phyloP scores from a whole-genome alignment of 1,140 invertebrate species.

The Himalopsyche phryganea region DNA sequence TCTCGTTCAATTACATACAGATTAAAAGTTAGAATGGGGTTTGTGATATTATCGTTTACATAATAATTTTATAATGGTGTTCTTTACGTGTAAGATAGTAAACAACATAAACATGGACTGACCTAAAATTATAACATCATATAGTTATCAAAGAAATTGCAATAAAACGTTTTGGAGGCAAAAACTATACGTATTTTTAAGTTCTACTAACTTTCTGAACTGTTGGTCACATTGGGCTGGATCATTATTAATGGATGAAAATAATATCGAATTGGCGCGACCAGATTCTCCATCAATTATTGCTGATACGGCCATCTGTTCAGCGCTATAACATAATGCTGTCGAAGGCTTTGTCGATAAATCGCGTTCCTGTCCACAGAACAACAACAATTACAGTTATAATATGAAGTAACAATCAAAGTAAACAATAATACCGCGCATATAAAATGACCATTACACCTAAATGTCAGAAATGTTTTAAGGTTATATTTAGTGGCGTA shows the following conservation, averaged over 20 bases:
- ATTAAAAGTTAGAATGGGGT: no score
- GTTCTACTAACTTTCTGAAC: constrained; percentile 46
- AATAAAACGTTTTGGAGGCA: no score
- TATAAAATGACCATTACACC: background rate
- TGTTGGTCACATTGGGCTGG: constrained; percentile 56
- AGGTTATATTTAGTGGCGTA: constrained; percentile 24
- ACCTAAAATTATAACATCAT: no score
- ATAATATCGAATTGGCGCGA: constrained; percentile 50
- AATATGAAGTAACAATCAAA: background rate
- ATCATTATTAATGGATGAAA: constrained; percentile 57
- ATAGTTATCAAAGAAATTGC: no score
- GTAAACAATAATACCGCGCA: constrained; percentile 12
- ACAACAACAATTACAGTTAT: constrained; percentile 5
- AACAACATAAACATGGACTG: no score
- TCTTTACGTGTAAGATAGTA: no score
- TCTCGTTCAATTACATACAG: no score
- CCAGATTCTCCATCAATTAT: constrained; percentile 51
- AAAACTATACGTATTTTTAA: no score
- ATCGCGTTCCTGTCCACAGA: constrained; percentile 45
- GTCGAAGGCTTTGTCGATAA: constrained; percentile 43
- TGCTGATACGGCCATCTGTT: constrained; percentile 51
- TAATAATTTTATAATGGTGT: no score
- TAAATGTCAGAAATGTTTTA: constrained; percentile 6
- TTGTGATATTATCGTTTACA: no score
- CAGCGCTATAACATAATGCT: constrained; percentile 46